These are phyloP conservation scores for Triplophysa yarkandensis DNA, from an alignment of 2,797 vertebrate genomes.

Conservation along the genomic window DNA sequence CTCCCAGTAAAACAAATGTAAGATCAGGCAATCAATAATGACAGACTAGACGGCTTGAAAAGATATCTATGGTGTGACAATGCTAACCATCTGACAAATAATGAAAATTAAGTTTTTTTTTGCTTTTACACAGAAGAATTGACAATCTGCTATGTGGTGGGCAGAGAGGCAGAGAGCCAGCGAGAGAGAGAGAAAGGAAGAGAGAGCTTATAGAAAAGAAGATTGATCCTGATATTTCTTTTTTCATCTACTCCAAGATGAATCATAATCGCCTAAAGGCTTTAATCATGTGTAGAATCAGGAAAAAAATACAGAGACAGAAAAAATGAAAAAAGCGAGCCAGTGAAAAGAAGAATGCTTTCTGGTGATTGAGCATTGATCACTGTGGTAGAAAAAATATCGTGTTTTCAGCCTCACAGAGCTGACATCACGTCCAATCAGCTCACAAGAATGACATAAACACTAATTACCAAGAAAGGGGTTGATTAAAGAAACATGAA, in stretches of 20 bases:
- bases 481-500: constrained; percentile 44
- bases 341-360: constrained; percentile 67
- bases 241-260: constrained; percentile 69
- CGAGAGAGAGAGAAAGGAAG: constrained; percentile 4
- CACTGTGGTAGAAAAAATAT: constrained; percentile 65
- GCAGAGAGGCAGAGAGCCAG: constrained; percentile 48
- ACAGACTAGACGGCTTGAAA: constrained; percentile 39
- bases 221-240: constrained; percentile 72
- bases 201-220: constrained; percentile 60
- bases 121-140: constrained; percentile 22
- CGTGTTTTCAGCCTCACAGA: constrained; percentile 45
- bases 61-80: constrained; percentile 15
- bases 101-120: constrained; percentile 13
- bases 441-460: constrained; percentile 59
- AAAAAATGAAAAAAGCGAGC: not conserved
- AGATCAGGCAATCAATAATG: constrained; percentile 54
- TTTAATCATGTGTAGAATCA: constrained; percentile 77
- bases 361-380: constrained; percentile 73
- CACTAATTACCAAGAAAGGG: constrained; percentile 69
- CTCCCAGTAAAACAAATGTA: constrained; percentile 51
- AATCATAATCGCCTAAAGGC: constrained; percentile 74
- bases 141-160: constrained; percentile 16
- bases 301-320: constrained; percentile 60
- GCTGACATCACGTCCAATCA: constrained; percentile 24
- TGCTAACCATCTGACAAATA: constrained; percentile 13